Percentiles rank a stretch among this genome's conserved stretches.
Conservation (phyloP, 2,888 invertebrate species). For the Hydrotaea cyrtoneurina region DNA sequence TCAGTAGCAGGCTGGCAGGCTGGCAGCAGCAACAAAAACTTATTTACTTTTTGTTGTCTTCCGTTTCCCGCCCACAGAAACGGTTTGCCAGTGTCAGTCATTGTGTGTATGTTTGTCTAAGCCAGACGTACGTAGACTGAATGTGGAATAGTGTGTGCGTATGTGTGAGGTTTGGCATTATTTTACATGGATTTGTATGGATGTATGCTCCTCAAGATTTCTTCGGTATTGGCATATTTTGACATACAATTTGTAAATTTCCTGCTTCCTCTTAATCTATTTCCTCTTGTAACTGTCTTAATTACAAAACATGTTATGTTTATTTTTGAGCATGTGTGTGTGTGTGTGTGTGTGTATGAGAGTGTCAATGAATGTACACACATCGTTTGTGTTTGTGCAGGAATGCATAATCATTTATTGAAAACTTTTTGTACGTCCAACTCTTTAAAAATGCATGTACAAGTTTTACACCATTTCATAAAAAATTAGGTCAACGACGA, state of each 20-base stretch:
- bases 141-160: background rate
- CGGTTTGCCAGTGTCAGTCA: background rate
- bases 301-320: conserved; percentile 40
- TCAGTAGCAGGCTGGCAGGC: background rate
- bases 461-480: background rate
- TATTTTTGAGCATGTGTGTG: background rate
- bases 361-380: background rate
- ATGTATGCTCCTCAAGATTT: conserved; percentile 6
- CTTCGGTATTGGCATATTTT: conserved; percentile 43
- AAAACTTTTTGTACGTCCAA: conserved; percentile 4
- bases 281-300: conserved; percentile 20
- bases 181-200: background rate
- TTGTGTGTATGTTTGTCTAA: background rate
- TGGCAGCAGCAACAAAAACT: background rate
- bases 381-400: background rate
- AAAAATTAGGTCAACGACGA: too few relatives aligned
- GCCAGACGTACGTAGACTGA: too few relatives aligned
- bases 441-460: background rate
- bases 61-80: background rate
- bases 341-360: background rate
- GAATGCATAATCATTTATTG: conserved; percentile 17
- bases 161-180: too few relatives aligned
- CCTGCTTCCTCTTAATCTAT: background rate
- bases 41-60: background rate
- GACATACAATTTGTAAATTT: conserved; percentile 36